Conservation (phyloP, 2,888 invertebrate species). For the Cotesia congregata region DNA sequence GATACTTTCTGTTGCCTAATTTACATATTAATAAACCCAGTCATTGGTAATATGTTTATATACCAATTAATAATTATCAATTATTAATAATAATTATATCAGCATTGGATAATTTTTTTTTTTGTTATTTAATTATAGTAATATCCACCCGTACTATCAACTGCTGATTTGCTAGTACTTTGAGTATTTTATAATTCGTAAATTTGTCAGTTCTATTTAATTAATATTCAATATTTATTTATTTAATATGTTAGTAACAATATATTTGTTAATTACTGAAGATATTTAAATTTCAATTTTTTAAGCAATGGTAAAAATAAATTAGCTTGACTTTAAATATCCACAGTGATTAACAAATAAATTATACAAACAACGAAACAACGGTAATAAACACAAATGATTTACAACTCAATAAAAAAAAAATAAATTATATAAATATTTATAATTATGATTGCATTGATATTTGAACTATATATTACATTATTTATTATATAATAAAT, state of each 20-base stretch:
- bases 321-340: slow-evolving; percentile 53
- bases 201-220: slow-evolving; percentile 16
- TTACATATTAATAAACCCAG: slow-evolving; percentile 60
- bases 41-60: slow-evolving; percentile 54
- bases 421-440: background rate
- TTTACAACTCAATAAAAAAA: background rate
- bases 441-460: slow-evolving; percentile 1
- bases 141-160: background rate
- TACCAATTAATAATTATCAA: slow-evolving; percentile 34
- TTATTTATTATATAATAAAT: background rate
- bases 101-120: slow-evolving; percentile 44
- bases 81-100: slow-evolving; percentile 55
- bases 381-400: background rate
- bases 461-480: background rate
- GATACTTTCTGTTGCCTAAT: slow-evolving; percentile 69
- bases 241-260: background rate
- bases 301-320: slow-evolving; percentile 65
- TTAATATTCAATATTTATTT: slow-evolving; percentile 10
- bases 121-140: background rate
- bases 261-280: slow-evolving; percentile 16
- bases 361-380: slow-evolving; percentile 8
- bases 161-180: slow-evolving; percentile 10
- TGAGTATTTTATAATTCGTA: background rate
- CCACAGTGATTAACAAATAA: slow-evolving; percentile 9
- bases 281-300: slow-evolving; percentile 42